Conservation (phyloP, 2,113 vertebrate species). For the Paracanthobrama guichenoti region DNA sequence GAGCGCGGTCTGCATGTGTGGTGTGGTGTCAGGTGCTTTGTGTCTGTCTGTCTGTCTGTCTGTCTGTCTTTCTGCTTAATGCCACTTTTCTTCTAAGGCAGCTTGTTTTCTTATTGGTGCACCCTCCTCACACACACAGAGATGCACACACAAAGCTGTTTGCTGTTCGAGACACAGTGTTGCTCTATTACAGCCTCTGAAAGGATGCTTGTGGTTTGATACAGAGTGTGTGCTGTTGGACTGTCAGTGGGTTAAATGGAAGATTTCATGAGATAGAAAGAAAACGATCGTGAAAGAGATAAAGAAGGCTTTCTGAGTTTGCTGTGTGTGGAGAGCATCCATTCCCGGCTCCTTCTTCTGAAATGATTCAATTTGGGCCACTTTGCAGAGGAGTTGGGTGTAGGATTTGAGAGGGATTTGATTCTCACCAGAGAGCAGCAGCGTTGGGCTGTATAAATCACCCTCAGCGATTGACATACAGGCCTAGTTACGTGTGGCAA, state of each 20-base stretch:
- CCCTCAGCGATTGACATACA: slow-evolving; percentile 15
- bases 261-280: slow-evolving; percentile 11
- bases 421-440: slow-evolving; percentile 27
- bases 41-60: neutral
- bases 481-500: slow-evolving; percentile 38
- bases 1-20: slow-evolving; percentile 28
- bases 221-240: slow-evolving; percentile 10
- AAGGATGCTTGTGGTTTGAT: slow-evolving; percentile 28
- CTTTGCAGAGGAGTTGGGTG: slow-evolving; percentile 33
- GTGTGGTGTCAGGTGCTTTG: slow-evolving; percentile 3
- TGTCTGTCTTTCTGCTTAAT: slow-evolving; percentile 8
- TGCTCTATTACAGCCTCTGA: slow-evolving; percentile 42
- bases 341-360: slow-evolving; percentile 29
- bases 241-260: slow-evolving; percentile 32
- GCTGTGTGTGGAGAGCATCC: slow-evolving; percentile 19
- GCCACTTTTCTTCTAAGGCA: neutral
- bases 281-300: slow-evolving; percentile 22
- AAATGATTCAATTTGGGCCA: slow-evolving; percentile 42
- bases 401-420: slow-evolving; percentile 39
- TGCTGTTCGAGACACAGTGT: neutral
- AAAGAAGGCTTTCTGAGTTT: slow-evolving; percentile 2
- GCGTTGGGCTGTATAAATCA: slow-evolving; percentile 8
- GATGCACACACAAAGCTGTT: slow-evolving; percentile 4
- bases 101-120: neutral
- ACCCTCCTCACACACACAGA: neutral